phyloP scores from a whole-genome alignment of 2,888 invertebrate species.

The Lissocephala sabroskyi region DNA sequence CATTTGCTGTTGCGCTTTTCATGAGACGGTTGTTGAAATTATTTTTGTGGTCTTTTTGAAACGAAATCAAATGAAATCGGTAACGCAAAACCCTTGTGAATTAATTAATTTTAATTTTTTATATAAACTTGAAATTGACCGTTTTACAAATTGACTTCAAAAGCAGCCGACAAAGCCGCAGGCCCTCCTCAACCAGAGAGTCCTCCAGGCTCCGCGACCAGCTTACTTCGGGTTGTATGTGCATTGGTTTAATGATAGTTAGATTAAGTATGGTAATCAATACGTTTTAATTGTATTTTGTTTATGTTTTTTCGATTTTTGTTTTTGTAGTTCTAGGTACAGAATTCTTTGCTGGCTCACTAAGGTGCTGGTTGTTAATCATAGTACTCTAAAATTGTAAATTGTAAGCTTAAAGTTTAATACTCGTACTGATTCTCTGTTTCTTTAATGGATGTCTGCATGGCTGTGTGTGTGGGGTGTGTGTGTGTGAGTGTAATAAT shows the following conservation, averaged over 20 bases:
- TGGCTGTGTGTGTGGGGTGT: conserved; percentile 13
- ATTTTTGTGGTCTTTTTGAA: neutral
- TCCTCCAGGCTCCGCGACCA: no score
- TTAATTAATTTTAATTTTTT: conserved; percentile 3
- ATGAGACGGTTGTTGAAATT: conserved; percentile 5
- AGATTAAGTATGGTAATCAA: conserved; percentile 35
- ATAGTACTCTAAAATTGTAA: conserved; percentile 27
- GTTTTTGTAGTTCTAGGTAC: conserved; percentile 56
- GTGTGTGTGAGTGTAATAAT: conserved; percentile 23
- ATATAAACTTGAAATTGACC: no score
- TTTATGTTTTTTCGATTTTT: conserved; percentile 14
- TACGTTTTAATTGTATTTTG: conserved; percentile 31
- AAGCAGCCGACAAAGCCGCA: no score
- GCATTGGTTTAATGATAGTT: no score
- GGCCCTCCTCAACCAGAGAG: no score
- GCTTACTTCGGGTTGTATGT: no score
- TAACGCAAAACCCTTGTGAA: conserved; percentile 5
- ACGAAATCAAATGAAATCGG: neutral
- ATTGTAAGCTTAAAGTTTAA: conserved; percentile 41
- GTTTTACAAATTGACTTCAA: no score
- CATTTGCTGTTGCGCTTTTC: conserved; percentile 4
- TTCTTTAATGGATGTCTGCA: conserved; percentile 13
- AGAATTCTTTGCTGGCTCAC: conserved; percentile 62
- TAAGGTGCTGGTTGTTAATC: conserved; percentile 43
- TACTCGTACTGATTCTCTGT: conserved; percentile 13